Evolutionary conservation across 1,140 invertebrate species (phyloP).

Genomic region (Thrips palmi): DNA sequence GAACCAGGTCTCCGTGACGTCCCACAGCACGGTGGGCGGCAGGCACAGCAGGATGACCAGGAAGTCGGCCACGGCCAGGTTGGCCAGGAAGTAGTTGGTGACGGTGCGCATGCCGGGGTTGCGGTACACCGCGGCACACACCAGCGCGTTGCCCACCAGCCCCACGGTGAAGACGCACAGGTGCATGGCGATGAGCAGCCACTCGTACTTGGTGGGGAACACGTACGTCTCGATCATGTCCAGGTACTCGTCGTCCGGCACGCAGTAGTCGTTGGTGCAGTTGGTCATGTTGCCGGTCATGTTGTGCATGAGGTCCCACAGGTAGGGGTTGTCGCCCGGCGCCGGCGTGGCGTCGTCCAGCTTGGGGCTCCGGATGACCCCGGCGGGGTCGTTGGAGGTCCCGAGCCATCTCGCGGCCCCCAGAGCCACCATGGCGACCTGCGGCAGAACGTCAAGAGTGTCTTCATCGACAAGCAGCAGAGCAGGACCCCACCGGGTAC

Average conservation of each 20-base stretch:
- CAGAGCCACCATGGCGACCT: too few relatives aligned
- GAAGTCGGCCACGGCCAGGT: conserved; percentile 77
- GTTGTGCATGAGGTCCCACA: too few relatives aligned
- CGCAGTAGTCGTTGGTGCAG: background rate
- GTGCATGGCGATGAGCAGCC: conserved; percentile 45
- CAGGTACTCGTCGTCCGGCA: conserved; percentile 33
- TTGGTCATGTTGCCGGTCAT: too few relatives aligned
- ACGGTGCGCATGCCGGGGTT: conserved; percentile 71
- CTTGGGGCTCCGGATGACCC: too few relatives aligned
- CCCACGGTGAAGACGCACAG: conserved; percentile 48
- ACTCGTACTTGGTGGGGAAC: conserved; percentile 34
- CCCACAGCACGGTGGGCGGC: conserved; percentile 71
- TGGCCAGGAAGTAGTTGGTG: conserved; percentile 84
- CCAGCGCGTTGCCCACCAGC: conserved; percentile 64
- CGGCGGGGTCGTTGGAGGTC: too few relatives aligned
- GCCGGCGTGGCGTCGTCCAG: too few relatives aligned
- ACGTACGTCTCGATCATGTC: conserved; percentile 34
- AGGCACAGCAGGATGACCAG: conserved; percentile 76
- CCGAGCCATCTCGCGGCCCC: too few relatives aligned
- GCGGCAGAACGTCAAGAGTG: too few relatives aligned
- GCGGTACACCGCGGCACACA: conserved; percentile 65
- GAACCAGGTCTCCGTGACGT: conserved; percentile 82
- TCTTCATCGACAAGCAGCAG: too few relatives aligned
- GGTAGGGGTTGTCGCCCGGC: too few relatives aligned
- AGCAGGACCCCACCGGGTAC: too few relatives aligned